Evolutionary conservation across 2,888 invertebrate species (phyloP).

Genomic region (Sicus ferrugineus): DNA sequence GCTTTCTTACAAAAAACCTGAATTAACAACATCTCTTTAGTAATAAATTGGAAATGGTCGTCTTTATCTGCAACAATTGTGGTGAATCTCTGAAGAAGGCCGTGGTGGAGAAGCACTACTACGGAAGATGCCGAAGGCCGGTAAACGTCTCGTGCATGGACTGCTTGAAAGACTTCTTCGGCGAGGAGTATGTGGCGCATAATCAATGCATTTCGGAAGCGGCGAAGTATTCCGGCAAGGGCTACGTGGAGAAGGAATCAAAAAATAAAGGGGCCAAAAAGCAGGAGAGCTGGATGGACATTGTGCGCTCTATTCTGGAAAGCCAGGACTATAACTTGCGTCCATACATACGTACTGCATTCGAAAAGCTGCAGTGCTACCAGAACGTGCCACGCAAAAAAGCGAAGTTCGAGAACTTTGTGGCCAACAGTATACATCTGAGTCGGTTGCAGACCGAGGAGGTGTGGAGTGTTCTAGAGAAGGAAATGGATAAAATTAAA

Average conservation of each 20-base stretch:
- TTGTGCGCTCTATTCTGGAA: slow-evolving; percentile 58
- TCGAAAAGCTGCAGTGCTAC: slow-evolving; percentile 74
- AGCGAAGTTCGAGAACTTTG: slow-evolving; percentile 82
- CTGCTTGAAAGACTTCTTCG: slow-evolving; percentile 88
- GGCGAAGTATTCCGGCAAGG: slow-evolving; percentile 87
- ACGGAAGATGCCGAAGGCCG: slow-evolving; percentile 74
- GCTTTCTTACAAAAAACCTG: too few relatives aligned
- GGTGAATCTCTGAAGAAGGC: slow-evolving; percentile 91
- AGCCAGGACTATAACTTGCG: slow-evolving; percentile 54
- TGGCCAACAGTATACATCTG: slow-evolving; percentile 71
- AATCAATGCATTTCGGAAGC: slow-evolving; percentile 87
- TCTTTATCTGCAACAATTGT: slow-evolving; percentile 91
- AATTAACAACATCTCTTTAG: too few relatives aligned
- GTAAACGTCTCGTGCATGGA: slow-evolving; percentile 89
- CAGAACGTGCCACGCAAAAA: slow-evolving; percentile 89
- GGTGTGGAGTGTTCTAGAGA: slow-evolving; percentile 70
- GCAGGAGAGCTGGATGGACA: slow-evolving; percentile 79
- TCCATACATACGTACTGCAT: slow-evolving; percentile 69
- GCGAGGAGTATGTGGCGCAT: slow-evolving; percentile 78
- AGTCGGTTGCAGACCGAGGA: slow-evolving; percentile 73
- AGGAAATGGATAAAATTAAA: slow-evolving; percentile 65
- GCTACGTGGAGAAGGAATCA: slow-evolving; percentile 73
- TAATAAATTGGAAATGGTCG: slow-evolving; percentile 75
- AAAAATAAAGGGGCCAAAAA: slow-evolving; percentile 87
- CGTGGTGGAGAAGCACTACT: slow-evolving; percentile 88